Evolutionary conservation across 1,140 invertebrate genomes (phyloP).

Genomic region (Acromyrmex heyeri): DNA sequence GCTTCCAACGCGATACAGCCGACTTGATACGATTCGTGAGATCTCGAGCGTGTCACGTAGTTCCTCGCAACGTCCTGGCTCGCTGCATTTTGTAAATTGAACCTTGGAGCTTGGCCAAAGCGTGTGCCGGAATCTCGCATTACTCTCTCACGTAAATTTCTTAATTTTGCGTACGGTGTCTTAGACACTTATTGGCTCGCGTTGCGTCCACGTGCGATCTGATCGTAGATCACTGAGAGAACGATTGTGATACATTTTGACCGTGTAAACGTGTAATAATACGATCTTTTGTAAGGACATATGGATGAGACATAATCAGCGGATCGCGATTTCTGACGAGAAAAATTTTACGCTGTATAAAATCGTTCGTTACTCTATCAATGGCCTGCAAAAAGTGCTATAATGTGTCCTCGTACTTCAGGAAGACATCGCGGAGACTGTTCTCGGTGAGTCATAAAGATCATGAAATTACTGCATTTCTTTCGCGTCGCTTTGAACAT

Average conservation of each 20-base stretch:
- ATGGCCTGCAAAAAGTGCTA: slow-evolving; percentile 67
- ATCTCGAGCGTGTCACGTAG: neutral
- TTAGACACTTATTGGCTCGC: slow-evolving; percentile 4
- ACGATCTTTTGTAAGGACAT: neutral
- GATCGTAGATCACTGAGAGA: slow-evolving; percentile 3
- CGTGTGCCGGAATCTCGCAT: neutral
- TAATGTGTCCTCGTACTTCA: slow-evolving; percentile 62
- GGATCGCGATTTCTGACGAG: neutral
- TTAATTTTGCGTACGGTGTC: slow-evolving; percentile 22
- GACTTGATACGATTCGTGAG: slow-evolving; percentile 8
- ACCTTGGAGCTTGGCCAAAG: slow-evolving; percentile 36
- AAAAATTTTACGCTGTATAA: slow-evolving; percentile 24
- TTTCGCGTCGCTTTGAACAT: neutral
- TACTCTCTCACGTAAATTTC: slow-evolving; percentile 11
- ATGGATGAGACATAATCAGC: slow-evolving; percentile 19
- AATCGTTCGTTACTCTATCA: neutral
- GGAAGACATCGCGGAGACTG: slow-evolving; percentile 63
- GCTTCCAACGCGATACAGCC: neutral
- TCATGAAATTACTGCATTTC: neutral
- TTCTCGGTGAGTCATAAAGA: slow-evolving; percentile 71
- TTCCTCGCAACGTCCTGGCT: neutral
- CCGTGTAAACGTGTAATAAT: neutral
- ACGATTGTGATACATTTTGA: neutral
- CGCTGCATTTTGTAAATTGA: slow-evolving; percentile 35
- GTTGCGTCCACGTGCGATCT: slow-evolving; percentile 37